Evolutionary conservation across 2,888 invertebrate genomes (phyloP).

Genomic region (Cryptocephalus moraei): DNA sequence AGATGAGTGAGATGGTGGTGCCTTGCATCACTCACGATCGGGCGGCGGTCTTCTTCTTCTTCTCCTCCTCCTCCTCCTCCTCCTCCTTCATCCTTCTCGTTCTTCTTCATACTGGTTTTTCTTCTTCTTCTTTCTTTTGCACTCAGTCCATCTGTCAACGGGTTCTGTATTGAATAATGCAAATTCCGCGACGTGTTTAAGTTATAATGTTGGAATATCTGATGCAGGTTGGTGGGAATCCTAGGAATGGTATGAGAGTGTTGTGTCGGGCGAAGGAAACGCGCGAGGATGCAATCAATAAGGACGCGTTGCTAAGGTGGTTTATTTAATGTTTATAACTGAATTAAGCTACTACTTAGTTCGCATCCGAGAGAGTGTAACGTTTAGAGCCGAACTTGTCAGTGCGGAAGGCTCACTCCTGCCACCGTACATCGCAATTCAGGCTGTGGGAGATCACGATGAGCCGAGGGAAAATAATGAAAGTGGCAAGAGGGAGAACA

Average conservation of each 20-base stretch:
- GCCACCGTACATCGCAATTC: not conserved
- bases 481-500: not conserved
- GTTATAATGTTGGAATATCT: conserved; percentile 1
- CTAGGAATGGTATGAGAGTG: not conserved
- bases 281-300: no score
- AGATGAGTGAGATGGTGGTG: conserved; percentile 3
- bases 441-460: not conserved
- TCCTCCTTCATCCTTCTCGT: no score
- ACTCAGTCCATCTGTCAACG: conserved; percentile 10
- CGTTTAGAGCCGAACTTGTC: no score
- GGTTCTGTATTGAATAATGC: conserved; percentile 20
- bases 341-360: no score
- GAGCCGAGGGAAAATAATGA: not conserved
- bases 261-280: no score
- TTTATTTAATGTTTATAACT: no score
- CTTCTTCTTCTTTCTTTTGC: not conserved
- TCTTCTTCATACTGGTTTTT: conserved; percentile 5
- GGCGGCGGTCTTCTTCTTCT: not conserved
- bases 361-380: no score
- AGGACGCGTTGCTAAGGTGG: no score
- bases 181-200: conserved; percentile 16
- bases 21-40: conserved; percentile 6
- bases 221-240: conserved; percentile 1
- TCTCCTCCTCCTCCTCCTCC: not conserved
- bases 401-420: no score